Base-by-base conservation (phyloP, 2,113 vertebrate genomes). In the Calidris pygmaea region DNA sequence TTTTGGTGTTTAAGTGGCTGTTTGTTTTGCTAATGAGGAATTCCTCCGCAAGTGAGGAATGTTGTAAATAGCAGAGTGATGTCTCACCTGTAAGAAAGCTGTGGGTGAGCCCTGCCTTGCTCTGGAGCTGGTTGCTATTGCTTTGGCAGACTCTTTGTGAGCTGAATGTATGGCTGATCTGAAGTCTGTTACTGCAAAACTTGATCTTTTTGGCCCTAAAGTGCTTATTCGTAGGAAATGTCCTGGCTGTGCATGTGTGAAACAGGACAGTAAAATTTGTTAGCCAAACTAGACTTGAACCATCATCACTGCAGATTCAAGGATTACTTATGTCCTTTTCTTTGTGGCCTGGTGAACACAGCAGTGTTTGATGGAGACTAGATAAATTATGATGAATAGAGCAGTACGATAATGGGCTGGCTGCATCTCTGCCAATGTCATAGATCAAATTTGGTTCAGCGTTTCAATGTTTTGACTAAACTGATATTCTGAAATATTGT, bases 341-440 rank as follows among this genome's bases (percentile, higher is more conserved):
- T 91, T 94, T 58, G 75, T 53, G 85, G 66, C 73, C 66, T 79
- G 43, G 73, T 93, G 91, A 92, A 10, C 74, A 65, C 66, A 66
- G 74, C 53, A 76, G 80, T 23, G 60, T 67, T 82, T 91, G 81
- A 60, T 60, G 55, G 74, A 43, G 55, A 59, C 47, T 66, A 55
- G 89, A 80, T 50, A 93, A 86, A 95, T 93, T 20, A 70, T 93
- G 94, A 89, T 91, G 82, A 80, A 85, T 85, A 56, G 47, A 80
- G 82, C 85, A 71, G 75, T 63, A 74, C 3, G 6, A 22, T 71
- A 88, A 86, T 34, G 88, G 63, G n/a, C 41, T 58, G 72, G 3
- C 32, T 85, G 89, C 63, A 34, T 66, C 85, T 83, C 82, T 96
- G 94, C 95, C 93, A 85, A 6, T 79, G 78, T 45, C 67, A 58